These are phyloP conservation scores for Glossophaga mutica DNA, from an alignment of 2,797 vertebrate genomes.

Conservation along the genomic window DNA sequence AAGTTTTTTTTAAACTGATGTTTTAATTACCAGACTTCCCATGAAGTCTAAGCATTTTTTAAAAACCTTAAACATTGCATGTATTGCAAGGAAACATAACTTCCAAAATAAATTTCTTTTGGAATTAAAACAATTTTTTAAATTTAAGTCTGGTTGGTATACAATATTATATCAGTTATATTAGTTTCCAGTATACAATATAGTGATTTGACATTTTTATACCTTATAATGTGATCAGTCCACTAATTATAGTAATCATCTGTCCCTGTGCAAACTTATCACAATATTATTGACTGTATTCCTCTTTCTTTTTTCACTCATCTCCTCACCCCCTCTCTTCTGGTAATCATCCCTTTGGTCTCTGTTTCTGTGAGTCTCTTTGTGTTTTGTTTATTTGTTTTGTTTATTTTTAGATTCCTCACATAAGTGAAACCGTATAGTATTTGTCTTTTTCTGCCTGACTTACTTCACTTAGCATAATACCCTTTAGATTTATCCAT, in stretches of 20 bases:
- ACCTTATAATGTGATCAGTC: neutral
- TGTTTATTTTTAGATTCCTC: neutral
- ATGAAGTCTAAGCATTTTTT: conserved; percentile 12
- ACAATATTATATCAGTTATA: neutral
- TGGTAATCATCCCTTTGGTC: neutral
- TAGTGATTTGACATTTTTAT: neutral
- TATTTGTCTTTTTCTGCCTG: neutral
- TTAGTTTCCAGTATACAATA: neutral
- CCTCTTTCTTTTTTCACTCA: neutral
- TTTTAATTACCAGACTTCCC: conserved; percentile 15
- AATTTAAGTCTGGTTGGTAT: neutral
- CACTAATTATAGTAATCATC: neutral
- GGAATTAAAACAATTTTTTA: neutral
- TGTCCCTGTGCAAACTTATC: neutral
- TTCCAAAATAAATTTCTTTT: conserved; percentile 20
- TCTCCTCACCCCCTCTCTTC: neutral
- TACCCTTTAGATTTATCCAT: neutral
- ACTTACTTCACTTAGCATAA: neutral
- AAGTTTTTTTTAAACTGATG: neutral
- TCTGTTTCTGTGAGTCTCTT: neutral
- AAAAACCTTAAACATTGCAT: neutral
- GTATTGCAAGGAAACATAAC: conserved; percentile 5
- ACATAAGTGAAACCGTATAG: neutral
- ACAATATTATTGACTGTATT: neutral
- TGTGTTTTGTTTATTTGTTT: neutral